phyloP scores from a whole-genome alignment of 2,888 invertebrate genomes.

The Creontiades dilutus region DNA sequence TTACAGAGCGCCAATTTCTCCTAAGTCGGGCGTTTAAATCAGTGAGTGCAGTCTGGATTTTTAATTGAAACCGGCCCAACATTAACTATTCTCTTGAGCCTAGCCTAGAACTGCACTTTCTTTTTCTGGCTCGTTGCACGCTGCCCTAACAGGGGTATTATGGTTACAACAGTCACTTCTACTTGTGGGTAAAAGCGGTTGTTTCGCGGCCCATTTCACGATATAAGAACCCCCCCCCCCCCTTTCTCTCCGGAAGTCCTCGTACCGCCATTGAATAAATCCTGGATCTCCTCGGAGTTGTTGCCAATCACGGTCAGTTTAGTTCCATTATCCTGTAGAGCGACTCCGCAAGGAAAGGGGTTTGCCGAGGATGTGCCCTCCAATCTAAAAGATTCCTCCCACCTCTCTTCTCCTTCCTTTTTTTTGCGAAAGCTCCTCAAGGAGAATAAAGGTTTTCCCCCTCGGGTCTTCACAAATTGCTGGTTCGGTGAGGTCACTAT shows the following conservation, averaged over 20 bases:
- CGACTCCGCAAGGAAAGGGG: neutral
- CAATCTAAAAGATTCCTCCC: neutral
- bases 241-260: neutral
- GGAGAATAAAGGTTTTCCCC: constrained; percentile 15
- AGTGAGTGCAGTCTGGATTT: too few species aligned
- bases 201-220: neutral
- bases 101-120: too few species aligned
- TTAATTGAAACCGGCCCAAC: too few species aligned
- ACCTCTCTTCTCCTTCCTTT: neutral
- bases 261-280: constrained; percentile 22
- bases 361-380: neutral
- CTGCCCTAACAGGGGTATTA: neutral
- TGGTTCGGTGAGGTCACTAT: constrained; percentile 14
- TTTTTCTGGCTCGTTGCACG: too few species aligned
- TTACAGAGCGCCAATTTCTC: too few species aligned
- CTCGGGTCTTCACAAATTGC: constrained; percentile 37
- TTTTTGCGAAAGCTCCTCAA: neutral
- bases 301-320: constrained; percentile 57
- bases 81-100: too few species aligned
- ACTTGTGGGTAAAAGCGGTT: neutral
- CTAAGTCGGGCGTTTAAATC: too few species aligned
- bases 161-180: neutral
- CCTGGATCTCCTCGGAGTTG: constrained; percentile 6
- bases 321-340: constrained; percentile 23
- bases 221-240: neutral